Conservation (phyloP, 2,888 invertebrate species). For the Polietes domitor region DNA sequence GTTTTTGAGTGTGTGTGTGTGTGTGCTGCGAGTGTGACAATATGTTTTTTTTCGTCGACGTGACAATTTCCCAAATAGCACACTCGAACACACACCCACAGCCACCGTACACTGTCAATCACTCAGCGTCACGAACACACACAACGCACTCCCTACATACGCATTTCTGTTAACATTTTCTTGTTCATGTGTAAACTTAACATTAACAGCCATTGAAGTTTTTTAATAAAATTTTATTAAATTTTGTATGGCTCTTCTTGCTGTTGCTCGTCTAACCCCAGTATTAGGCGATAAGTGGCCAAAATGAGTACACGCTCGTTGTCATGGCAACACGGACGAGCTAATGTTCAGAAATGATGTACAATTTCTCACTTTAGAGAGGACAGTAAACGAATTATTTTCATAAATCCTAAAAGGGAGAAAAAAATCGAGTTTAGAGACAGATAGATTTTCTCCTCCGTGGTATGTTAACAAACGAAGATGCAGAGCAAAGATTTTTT, state of each 20-base stretch:
- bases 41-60: constrained; percentile 3
- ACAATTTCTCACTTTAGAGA: too few species aligned
- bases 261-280: not conserved
- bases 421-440: too few species aligned
- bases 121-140: not conserved
- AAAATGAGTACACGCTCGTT: not conserved
- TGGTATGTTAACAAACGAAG: too few species aligned
- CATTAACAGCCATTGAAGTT: not conserved
- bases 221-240: not conserved
- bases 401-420: too few species aligned
- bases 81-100: constrained; percentile 16
- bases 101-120: constrained; percentile 5
- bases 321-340: not conserved
- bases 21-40: not conserved
- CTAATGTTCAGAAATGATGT: not conserved
- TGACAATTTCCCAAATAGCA: not conserved
- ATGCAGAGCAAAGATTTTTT: too few species aligned
- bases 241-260: not conserved
- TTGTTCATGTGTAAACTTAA: constrained; percentile 11
- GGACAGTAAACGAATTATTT: too few species aligned
- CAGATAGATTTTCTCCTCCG: too few species aligned
- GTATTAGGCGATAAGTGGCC: not conserved
- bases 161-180: not conserved
- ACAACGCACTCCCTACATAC: not conserved
- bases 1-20: not conserved